Percentiles rank a stretch among this genome's conserved stretches.
Evolutionary conservation across 2,113 vertebrate genomes (phyloP).

Genomic region (Porphyrio hochstetteri): DNA sequence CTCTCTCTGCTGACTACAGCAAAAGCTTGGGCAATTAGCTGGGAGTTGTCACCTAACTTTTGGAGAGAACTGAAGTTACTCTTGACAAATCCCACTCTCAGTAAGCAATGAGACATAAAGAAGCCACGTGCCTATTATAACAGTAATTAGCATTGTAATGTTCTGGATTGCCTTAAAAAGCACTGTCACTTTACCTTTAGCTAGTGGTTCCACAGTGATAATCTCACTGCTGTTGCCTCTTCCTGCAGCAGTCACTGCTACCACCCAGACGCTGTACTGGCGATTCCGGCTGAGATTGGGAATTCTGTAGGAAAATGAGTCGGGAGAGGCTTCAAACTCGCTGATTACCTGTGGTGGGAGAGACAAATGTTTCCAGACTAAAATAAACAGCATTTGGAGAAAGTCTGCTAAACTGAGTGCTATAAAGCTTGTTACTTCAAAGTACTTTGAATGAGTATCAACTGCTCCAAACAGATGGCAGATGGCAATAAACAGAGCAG

Average conservation of each 20-base stretch:
- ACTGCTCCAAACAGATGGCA: background rate
- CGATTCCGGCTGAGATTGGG: constrained; percentile 93
- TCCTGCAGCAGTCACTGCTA: constrained; percentile 93
- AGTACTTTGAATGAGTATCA: background rate
- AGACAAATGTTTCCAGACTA: constrained; percentile 68
- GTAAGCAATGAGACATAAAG: background rate
- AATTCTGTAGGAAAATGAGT: constrained; percentile 93
- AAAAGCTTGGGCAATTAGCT: background rate
- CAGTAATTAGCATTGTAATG: background rate
- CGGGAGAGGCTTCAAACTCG: constrained; percentile 96
- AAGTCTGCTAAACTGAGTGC: background rate
- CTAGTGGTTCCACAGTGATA: constrained; percentile 92
- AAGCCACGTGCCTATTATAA: background rate
- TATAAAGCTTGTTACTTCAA: background rate
- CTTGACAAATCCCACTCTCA: background rate
- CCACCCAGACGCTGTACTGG: constrained; percentile 97
- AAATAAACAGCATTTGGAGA: constrained; percentile 39
- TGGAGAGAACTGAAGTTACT: background rate
- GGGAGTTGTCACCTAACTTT: background rate
- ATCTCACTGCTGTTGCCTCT: constrained; percentile 97
- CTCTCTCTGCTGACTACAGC: constrained; percentile 37
- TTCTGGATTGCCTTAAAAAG: background rate
- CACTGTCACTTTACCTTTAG: constrained; percentile 83
- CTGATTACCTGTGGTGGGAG: constrained; percentile 91
- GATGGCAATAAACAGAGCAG: background rate